Base-by-base conservation (phyloP, 1,140 invertebrate species). In the Andricus grossulariae region DNA sequence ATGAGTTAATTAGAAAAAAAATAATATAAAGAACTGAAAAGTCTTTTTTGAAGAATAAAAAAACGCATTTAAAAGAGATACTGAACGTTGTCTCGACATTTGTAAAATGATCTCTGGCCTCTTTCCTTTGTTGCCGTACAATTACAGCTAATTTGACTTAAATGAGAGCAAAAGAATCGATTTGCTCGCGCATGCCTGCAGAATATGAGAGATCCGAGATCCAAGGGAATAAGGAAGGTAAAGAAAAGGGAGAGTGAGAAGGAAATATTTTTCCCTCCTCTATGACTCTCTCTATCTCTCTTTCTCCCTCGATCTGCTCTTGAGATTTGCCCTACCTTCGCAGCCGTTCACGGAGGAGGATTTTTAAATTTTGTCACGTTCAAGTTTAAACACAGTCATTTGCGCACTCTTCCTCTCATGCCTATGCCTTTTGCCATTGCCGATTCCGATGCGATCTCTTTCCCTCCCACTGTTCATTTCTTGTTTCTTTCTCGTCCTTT, bases 291-390 rank as follows among this genome's bases (percentile, higher is more conserved):
- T 54, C 57, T 55, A 51, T 32, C 25, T 78, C 52, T 6, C 51
- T 18, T 21, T 32, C 66, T 60, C 39, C 54, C 66, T 74, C 57
- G 4, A 39, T 16, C 51, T 21, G 52, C 66, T 76, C 70, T 82
- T 78, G 76, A 77, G 57, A 51, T 71, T 71, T 76, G 72, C 60
- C 76, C 77, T 73, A 73, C 16, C 60, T 78, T 80, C 74, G 73
- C 71, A 77, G 75, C 72, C 73, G 76, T 76, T 76, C 79, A 81
- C 80, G 82, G 57, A 21, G 74, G 11, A 73, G 81, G 85, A 90
- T 91, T 91, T 91, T 90, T 88, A 89, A 91, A 91, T 91, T 91
- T 91, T 91, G 90, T 91, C 90, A 91, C 90, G 90, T 91, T 90
- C 90, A 88, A 87, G 86, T 89, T 91, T 91, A 91, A 91, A 91